Evolutionary conservation across 2,113 vertebrate species (phyloP).

Genomic region (Axis porcinus): DNA sequence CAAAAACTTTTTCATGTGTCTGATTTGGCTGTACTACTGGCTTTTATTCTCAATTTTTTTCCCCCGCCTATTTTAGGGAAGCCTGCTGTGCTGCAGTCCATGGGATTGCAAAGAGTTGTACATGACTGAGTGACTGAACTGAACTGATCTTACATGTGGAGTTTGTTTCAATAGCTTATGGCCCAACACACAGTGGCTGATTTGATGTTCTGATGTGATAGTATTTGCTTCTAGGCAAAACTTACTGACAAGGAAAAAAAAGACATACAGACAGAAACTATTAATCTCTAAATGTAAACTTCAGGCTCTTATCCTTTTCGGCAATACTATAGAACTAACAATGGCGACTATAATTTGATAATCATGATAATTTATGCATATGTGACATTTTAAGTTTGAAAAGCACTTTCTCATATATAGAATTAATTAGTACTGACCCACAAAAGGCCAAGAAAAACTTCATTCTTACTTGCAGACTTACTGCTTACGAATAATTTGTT

Average conservation of each 20-base stretch:
- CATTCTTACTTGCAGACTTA: not conserved
- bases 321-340: not conserved
- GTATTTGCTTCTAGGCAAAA: not conserved
- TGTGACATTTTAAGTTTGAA: not conserved
- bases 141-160: not conserved
- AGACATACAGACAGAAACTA: not conserved
- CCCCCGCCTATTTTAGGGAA: too few species aligned
- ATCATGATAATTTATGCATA: not conserved
- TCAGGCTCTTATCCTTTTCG: not conserved
- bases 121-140: too few species aligned
- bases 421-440: not conserved
- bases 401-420: not conserved
- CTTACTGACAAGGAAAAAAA: not conserved
- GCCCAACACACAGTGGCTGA: not conserved
- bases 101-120: too few species aligned
- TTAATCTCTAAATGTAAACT: not conserved
- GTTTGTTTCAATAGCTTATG: not conserved
- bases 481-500: not conserved
- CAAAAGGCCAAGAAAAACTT: not conserved
- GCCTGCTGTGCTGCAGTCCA: too few species aligned
- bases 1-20: not conserved
- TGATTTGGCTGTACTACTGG: not conserved
- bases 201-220: not conserved
- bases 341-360: not conserved
- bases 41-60: not conserved